Evolutionary conservation across 2,797 vertebrate genomes (phyloP).

Genomic region (Eospalax fontanierii): DNA sequence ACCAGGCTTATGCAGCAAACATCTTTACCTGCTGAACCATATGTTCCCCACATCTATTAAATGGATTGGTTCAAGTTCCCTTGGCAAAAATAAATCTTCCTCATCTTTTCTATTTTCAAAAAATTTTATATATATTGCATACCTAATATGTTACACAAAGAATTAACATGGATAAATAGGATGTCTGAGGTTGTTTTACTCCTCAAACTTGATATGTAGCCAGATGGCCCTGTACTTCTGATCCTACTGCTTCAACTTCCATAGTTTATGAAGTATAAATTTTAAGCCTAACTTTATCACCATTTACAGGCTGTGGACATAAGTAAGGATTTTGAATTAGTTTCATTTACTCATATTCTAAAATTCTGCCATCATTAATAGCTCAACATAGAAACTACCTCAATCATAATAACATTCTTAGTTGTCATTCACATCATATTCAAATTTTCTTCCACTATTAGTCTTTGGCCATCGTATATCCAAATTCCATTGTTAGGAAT

Average conservation of each 20-base stretch:
- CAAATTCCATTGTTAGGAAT: conserved; percentile 49
- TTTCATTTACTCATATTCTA: conserved; percentile 8
- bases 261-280: conserved; percentile 28
- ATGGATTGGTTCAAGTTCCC: conserved; percentile 49
- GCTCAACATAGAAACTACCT: neutral
- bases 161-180: neutral
- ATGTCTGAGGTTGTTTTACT: neutral
- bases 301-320: neutral
- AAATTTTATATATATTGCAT: neutral
- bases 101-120: conserved; percentile 35
- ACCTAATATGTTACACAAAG: neutral
- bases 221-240: neutral
- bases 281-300: neutral
- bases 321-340: conserved; percentile 54
- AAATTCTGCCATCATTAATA: conserved; percentile 53
- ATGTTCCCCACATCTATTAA: no score
- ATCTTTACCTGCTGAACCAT: neutral
- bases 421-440: neutral
- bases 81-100: conserved; percentile 21
- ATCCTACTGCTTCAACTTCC: neutral
- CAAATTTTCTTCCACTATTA: neutral
- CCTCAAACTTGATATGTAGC: no score
- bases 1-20: neutral
- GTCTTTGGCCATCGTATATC: neutral
- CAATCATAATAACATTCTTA: conserved; percentile 28